Conservation (phyloP, 1,140 invertebrate genomes). For the Hycleus phaleratus region DNA sequence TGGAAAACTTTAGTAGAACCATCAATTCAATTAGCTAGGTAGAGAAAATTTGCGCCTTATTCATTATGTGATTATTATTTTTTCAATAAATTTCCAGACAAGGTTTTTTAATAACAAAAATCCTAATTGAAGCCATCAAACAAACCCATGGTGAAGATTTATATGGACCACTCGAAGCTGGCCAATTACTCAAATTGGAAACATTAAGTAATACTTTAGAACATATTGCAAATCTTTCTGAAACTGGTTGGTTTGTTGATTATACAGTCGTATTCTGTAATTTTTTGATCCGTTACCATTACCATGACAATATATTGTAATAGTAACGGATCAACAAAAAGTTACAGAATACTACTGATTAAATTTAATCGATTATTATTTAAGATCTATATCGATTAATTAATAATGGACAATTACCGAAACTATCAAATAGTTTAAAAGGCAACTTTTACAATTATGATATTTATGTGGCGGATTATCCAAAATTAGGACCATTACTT, state of each 20-base stretch:
- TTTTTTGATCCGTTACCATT: too few relatives aligned
- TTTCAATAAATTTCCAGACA: background rate
- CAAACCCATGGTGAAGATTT: slow-evolving; percentile 39
- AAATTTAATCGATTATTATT: slow-evolving; percentile 5
- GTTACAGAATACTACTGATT: background rate
- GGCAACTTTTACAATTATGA: slow-evolving; percentile 34
- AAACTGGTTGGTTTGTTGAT: slow-evolving; percentile 36
- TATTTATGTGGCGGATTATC: slow-evolving; percentile 31
- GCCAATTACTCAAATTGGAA: slow-evolving; percentile 40
- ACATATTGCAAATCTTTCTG: slow-evolving; percentile 42
- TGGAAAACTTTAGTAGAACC: slow-evolving; percentile 61
- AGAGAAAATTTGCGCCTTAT: slow-evolving; percentile 9
- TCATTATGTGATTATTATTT: too few relatives aligned
- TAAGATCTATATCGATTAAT: background rate
- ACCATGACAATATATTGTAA: too few relatives aligned
- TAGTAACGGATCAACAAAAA: too few relatives aligned
- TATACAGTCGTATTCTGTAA: background rate
- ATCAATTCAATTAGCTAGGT: slow-evolving; percentile 54
- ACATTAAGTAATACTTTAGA: slow-evolving; percentile 44
- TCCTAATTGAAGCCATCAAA: slow-evolving; percentile 42
- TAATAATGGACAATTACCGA: background rate
- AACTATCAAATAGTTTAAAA: background rate
- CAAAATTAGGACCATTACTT: slow-evolving; percentile 33
- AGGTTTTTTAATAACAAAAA: slow-evolving; percentile 47
- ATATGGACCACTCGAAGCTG: slow-evolving; percentile 41